Evolutionary conservation across 2,888 invertebrate genomes (phyloP).

Genomic region (Balanococcus diminutus): DNA sequence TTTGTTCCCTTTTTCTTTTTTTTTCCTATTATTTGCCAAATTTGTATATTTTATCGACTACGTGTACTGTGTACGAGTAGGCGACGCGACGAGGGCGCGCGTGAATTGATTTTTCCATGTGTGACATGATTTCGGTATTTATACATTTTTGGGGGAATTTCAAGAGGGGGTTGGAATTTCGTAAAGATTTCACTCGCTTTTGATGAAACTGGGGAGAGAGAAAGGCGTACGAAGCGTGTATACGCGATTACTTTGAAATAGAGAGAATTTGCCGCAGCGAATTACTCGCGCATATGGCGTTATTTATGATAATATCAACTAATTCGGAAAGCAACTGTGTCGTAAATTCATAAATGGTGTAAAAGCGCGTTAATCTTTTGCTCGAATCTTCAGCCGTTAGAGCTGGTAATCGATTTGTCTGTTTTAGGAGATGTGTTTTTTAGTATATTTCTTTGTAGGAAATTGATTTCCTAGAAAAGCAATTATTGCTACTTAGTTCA

Average conservation of each 20-base stretch:
- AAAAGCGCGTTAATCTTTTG: neutral
- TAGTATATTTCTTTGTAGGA: too few relatives aligned
- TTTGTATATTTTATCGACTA: slow-evolving; percentile 21
- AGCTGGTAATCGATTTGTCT: neutral
- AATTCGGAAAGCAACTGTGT: neutral
- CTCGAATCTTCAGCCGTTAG: neutral
- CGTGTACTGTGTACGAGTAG: neutral
- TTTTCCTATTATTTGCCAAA: neutral
- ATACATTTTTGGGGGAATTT: neutral
- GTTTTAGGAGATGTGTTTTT: too few relatives aligned
- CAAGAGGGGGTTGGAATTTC: neutral
- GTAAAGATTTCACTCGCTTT: neutral
- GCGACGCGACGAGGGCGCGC: neutral
- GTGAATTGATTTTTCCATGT: slow-evolving; percentile 14
- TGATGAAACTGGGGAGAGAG: too few relatives aligned
- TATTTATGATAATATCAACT: neutral
- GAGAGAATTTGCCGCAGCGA: neutral
- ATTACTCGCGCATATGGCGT: neutral
- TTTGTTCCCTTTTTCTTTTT: neutral
- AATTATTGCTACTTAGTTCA: too few relatives aligned
- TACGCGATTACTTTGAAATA: neutral
- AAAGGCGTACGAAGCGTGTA: neutral
- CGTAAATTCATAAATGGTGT: slow-evolving; percentile 1
- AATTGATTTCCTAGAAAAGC: too few relatives aligned
- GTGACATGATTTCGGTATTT: slow-evolving; percentile 11